Evolutionary conservation across 2,113 vertebrate genomes (phyloP), one percentile per base, ranked within the genome.

Genomic region (Tachysurus vachellii): DNA sequence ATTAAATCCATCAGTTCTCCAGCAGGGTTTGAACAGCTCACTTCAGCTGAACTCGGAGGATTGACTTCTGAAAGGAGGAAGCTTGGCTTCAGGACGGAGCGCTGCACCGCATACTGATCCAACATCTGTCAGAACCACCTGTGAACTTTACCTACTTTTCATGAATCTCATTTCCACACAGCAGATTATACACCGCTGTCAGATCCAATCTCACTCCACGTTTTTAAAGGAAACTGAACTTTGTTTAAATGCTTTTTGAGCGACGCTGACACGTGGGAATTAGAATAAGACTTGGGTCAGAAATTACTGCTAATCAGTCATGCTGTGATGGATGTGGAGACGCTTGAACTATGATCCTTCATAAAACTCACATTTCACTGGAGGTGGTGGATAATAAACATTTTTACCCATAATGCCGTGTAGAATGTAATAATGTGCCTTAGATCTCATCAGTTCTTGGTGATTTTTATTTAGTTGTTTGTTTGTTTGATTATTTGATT

Each of bases 101-200:
- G n/a, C 53, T 2, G n/a, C 28, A 0, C 54, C 61, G 80, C 80
- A 82, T 82, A 44, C 80, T 82, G 36, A 59, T 62, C 57, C 57
- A 14, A 62, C 57, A n/a, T 44, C 79, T 80, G 80, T 47, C 56
- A 62, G 47, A 54, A 54, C 6, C 26, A 2, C 47, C 47, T 77
- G 75, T 77, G 75, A 54, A 77, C 44, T 77, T 17, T 50, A 42
- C 47, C 2, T 5, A 53, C 5, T 50, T n/a, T 77, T 54, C 75
- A 53, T 54, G 26, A 77, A 77, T 77, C 75, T 77, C 75, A 77
- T 77, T 77, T 77, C 75, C 75, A 77, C 47, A n/a, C 75, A 4
- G 75, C 47, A 54, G 47, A 53, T 77, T 28, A 28, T 28, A 54
- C 75, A 16, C 11, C 12, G 14, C 75, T 17, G 75, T 54, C 50